Evolutionary conservation across 2,888 invertebrate species (phyloP), one percentile per base, ranked within the genome.

Genomic region (Agrotis ipsilon): DNA sequence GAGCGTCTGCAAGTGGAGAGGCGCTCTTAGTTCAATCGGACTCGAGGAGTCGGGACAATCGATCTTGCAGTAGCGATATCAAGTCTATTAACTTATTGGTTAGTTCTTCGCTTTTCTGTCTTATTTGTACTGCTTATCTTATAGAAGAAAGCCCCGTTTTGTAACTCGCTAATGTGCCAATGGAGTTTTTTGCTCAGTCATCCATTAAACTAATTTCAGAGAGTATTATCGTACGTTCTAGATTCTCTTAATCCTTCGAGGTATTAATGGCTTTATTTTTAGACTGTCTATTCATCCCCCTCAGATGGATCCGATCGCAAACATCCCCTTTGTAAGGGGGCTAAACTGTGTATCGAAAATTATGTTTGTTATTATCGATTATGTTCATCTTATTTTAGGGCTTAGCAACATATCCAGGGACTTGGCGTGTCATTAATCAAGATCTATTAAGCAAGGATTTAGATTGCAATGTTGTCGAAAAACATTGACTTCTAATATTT

Each of bases 51-150:
- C 32, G 51, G 45, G 24, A 14, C 55, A 51, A 69, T 78, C 61
- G 78, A 81, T 81, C 67, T 80, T 80, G 27, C 72, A 64, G 63
- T 67, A 55, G 19, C 55, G 79, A 71, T 75, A 81, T 27, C 57
- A 58, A 65, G 43, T 66, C 72, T 75, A 71, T 72, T 75, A 73
- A 74, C 62, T 79, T 72, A 79, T 73, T 84, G 67, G 43, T 63
- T 65, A 39, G 49, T 45, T 57, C 19, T 9, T 39, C 48, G 54
- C 27, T 52, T 55, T 68, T 43, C 16, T 39, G 57, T 14, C 32
- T 64, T 66, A 55, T 73, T 63, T 68, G 19, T 54, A 11, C 24
- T 55, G 11, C 51, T 71, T 82, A 66, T 71, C 55, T 46, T 3
- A 9, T 18, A 49, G 24, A 58, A 59, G 64, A 43, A 58, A 52